phyloP scores from a whole-genome alignment of 2,888 invertebrate species.

The Poecilobothrus nobilitatus region DNA sequence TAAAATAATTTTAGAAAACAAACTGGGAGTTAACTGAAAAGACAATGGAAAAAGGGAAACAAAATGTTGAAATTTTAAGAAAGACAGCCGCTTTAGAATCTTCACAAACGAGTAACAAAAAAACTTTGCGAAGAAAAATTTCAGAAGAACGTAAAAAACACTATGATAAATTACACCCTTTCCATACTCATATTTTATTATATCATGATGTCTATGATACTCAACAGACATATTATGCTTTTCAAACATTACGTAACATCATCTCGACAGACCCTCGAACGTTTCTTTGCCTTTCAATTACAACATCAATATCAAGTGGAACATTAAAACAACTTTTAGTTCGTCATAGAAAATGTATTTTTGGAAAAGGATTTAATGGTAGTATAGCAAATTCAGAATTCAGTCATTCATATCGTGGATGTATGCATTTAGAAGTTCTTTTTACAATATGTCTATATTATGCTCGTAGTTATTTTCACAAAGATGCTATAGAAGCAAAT shows the following conservation, averaged over 20 bases:
- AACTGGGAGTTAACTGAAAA: slow-evolving; percentile 35
- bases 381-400: slow-evolving; percentile 55
- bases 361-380: slow-evolving; percentile 59
- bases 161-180: slow-evolving; percentile 48
- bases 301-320: slow-evolving; percentile 57
- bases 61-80: slow-evolving; percentile 41
- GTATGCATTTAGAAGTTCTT: slow-evolving; percentile 73
- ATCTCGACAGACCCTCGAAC: slow-evolving; percentile 61
- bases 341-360: slow-evolving; percentile 69
- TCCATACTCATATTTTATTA: slow-evolving; percentile 75
- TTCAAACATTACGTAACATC: slow-evolving; percentile 65
- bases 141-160: slow-evolving; percentile 27
- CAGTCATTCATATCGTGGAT: slow-evolving; percentile 60
- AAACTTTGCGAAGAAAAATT: slow-evolving; percentile 25
- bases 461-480: slow-evolving; percentile 58
- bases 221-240: slow-evolving; percentile 60
- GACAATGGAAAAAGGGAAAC: slow-evolving; percentile 42
- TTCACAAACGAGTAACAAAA: slow-evolving; percentile 23
- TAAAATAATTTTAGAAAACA: slow-evolving; percentile 10
- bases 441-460: slow-evolving; percentile 69
- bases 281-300: slow-evolving; percentile 66
- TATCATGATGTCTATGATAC: slow-evolving; percentile 74
- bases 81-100: slow-evolving; percentile 33
- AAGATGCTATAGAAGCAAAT: slow-evolving; percentile 32
- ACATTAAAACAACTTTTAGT: slow-evolving; percentile 42